Conservation (phyloP, 1,140 invertebrate species). For the Rhysida immarginata region DNA sequence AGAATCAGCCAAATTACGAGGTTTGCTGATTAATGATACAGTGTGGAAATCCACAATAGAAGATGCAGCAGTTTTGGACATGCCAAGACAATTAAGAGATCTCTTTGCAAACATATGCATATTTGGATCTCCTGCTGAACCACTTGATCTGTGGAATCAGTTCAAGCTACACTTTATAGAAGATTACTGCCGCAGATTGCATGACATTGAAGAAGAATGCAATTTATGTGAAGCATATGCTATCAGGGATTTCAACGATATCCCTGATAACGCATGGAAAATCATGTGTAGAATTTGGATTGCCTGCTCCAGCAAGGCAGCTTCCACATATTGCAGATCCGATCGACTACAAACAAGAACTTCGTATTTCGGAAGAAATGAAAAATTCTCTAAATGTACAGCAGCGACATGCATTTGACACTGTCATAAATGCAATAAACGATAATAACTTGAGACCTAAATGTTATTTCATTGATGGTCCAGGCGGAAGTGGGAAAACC, state of each 20-base stretch:
- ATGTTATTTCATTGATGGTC: slow-evolving; percentile 11
- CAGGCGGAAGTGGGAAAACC: slow-evolving; percentile 15
- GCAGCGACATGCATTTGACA: background rate
- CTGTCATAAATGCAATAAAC: background rate
- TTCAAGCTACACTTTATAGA: background rate
- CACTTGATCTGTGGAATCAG: background rate
- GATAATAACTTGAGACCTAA: background rate
- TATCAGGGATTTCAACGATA: background rate
- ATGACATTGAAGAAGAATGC: background rate
- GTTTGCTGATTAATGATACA: background rate
- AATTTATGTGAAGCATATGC: slow-evolving; percentile 4
- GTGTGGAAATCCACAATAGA: background rate
- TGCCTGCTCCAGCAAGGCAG: background rate
- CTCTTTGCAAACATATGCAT: background rate
- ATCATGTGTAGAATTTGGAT: background rate
- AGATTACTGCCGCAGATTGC: background rate
- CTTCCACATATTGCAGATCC: background rate
- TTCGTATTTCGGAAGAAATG: background rate
- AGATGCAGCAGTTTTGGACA: background rate
- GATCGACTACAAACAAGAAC: background rate
- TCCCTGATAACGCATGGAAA: background rate
- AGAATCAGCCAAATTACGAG: background rate
- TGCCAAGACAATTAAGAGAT: background rate
- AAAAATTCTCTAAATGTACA: background rate
- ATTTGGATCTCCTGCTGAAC: background rate